Evolutionary conservation across 2,113 vertebrate genomes (phyloP), one percentile per base, ranked within the genome.

Genomic region (Nothoprocta pentlandii): DNA sequence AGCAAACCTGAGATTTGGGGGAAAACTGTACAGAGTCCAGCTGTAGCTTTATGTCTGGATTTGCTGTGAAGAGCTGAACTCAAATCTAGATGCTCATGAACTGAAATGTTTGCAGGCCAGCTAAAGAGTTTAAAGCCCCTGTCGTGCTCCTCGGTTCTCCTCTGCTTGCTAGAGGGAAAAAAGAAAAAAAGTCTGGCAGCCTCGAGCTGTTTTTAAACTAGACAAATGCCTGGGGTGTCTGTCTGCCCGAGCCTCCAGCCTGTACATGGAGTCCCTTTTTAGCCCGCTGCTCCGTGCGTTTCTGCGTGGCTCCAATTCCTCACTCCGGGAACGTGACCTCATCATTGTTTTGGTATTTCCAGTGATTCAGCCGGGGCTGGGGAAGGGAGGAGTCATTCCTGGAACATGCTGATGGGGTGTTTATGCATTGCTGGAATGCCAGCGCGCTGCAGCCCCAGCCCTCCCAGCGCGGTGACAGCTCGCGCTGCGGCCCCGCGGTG

Each of bases 281-380:
- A 96, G 93, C 79, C 67, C 3, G 3, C 69, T 74, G 89, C 85
- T 94, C 79, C 14, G 3, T 9, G 2, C 39, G 5, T 66, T 94
- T 97, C 83, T 95, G 94, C 95, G 93, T 94, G 75, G 87, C 91
- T 83, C 42, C 64, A 15, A 61, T 56, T 85, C 56, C 56, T 90
- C 64, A 85, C 83, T 88, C 46, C 7, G 87, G 85, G 93, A 95
- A 94, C 56, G 91, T 94, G 96, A 97, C 93, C 95, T 97, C 94
- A 94, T 95, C 42, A 12, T 93, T 97, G 95, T 96, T 97, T 94
- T 96, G 95, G 93, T 97, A 95, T 97, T 96, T 96, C 96, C 94
- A 95, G 87, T 95, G 96, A 95, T 96, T 96, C 94, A 96, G 93
- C 85, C 94, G 3, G 36, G 90, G 83, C 89, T 32, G 11, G 62